Percentiles rank a stretch among this genome's conserved stretches.
phyloP scores from a whole-genome alignment of 2,113 vertebrate species.

The Ranitomeya imitator region DNA sequence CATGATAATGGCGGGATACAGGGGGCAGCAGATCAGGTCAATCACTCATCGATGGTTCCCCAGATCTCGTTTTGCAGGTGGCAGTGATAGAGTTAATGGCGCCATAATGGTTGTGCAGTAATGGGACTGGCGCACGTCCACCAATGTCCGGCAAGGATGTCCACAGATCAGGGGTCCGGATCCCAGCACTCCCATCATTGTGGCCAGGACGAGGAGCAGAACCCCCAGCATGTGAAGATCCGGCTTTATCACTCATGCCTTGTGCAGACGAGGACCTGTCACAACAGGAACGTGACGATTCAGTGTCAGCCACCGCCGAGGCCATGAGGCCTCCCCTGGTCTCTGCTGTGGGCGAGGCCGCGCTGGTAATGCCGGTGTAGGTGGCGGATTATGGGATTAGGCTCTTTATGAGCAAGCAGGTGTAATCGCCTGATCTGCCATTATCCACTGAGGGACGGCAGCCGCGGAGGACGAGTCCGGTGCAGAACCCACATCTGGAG shows the following conservation, averaged over 20 bases:
- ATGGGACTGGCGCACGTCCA: no score
- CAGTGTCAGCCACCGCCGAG: slow-evolving; percentile 38
- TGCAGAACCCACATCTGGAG: not conserved
- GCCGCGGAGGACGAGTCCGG: not conserved
- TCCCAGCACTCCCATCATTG: no score
- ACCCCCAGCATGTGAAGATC: not conserved
- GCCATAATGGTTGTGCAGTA: no score
- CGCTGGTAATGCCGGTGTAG: slow-evolving; percentile 45
- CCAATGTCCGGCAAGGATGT: no score
- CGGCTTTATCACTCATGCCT: slow-evolving; percentile 5
- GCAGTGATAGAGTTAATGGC: no score
- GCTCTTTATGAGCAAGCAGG: slow-evolving; percentile 51
- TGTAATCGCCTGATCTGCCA: slow-evolving; percentile 40
- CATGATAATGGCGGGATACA: no score
- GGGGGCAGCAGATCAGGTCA: no score
- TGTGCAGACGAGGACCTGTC: slow-evolving; percentile 20
- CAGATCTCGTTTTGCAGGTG: no score
- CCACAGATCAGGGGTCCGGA: no score
- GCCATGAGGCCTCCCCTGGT: slow-evolving; percentile 36
- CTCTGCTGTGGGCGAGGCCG: slow-evolving; percentile 31
- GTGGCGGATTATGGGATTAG: slow-evolving; percentile 51
- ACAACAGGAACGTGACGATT: slow-evolving; percentile 44
- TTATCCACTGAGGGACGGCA: slow-evolving; percentile 15
- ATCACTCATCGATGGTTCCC: no score
- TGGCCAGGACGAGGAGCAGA: not conserved